Conservation (phyloP, 1,140 invertebrate species). For the Drosophila navojoa region DNA sequence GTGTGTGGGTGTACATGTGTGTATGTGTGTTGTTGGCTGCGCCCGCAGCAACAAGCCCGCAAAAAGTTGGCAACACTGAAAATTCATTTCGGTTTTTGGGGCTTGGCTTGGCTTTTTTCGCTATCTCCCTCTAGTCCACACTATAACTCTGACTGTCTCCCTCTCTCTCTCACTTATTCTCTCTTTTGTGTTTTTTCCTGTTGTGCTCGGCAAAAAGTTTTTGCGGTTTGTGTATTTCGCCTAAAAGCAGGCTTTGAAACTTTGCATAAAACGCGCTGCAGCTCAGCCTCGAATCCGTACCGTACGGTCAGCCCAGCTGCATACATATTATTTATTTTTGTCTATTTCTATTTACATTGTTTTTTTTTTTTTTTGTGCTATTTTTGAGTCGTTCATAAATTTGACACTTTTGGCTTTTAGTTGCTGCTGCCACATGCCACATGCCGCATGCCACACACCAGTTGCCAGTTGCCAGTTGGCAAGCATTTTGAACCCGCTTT, state of each 20-base stretch:
- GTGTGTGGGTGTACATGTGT: not conserved
- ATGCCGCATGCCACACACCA: conserved; percentile 13
- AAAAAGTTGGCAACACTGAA: conserved; percentile 81
- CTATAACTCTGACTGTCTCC: not conserved
- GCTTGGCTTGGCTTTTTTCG: conserved; percentile 9
- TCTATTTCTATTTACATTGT: no score
- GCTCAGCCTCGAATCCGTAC: conserved; percentile 1
- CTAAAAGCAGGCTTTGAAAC: conserved; percentile 72
- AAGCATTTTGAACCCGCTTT: conserved; percentile 51
- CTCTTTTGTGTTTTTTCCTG: conserved; percentile 20
- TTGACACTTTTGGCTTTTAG: conserved; percentile 73
- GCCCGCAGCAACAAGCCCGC: conserved; percentile 53
- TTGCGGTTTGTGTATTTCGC: conserved; percentile 67
- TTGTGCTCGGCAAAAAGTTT: conserved; percentile 55
- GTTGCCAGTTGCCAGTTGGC: conserved; percentile 44
- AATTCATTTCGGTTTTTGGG: conserved; percentile 70
- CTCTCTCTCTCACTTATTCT: conserved; percentile 9
- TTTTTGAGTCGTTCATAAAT: conserved; percentile 80
- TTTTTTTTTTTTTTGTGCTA: not conserved
- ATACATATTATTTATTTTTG: not conserved
- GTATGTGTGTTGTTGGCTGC: conserved; percentile 12
- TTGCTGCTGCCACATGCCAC: conserved; percentile 14
- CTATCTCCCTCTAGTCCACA: not conserved
- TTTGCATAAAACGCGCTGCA: conserved; percentile 46
- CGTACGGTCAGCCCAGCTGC: conserved; percentile 1